These are phyloP conservation scores for Drosophila novamexicana DNA, from an alignment of 1,140 invertebrate species.

Conservation along the genomic window DNA sequence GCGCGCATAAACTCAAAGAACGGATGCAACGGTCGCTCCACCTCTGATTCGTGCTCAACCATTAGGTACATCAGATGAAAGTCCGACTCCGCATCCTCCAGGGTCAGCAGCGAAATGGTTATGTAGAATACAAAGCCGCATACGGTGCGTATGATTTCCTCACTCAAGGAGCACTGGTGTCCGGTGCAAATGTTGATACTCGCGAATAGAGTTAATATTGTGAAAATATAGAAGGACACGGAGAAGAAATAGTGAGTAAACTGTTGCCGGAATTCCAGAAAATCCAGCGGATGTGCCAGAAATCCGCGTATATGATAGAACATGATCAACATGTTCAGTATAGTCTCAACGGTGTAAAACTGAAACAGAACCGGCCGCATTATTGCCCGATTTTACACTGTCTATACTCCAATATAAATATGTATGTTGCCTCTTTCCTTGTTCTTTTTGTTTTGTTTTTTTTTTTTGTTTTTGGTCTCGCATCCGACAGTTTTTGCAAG, in stretches of 20 bases:
- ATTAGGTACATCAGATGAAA: slow-evolving; percentile 31
- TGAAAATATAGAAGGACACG: slow-evolving; percentile 26
- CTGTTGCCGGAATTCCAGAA: neutral
- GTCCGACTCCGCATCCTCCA: slow-evolving; percentile 38
- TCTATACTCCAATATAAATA: slow-evolving; percentile 11
- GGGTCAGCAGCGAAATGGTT: slow-evolving; percentile 35
- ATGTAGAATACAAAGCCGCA: slow-evolving; percentile 30
- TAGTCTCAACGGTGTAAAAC: neutral
- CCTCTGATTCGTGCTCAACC: rapidly evolving
- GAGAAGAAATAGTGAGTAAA: neutral
- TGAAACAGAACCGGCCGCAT: slow-evolving; percentile 5
- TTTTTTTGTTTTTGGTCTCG: neutral
- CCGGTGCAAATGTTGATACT: slow-evolving; percentile 57
- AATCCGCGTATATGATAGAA: neutral
- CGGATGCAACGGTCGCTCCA: slow-evolving; percentile 39
- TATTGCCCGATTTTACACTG: neutral
- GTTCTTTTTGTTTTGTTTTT: neutral
- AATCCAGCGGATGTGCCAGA: neutral
- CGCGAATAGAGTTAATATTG: slow-evolving; percentile 36
- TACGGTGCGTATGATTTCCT: slow-evolving; percentile 36
- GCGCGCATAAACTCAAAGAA: slow-evolving; percentile 31
- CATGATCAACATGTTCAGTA: neutral
- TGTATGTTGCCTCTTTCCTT: too few relatives aligned
- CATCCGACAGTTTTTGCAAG: slow-evolving; percentile 42
- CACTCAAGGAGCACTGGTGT: neutral